Evolutionary conservation across 2,888 invertebrate species (phyloP), one percentile per base, ranked within the genome.

Genomic region (Melolontha melolontha): DNA sequence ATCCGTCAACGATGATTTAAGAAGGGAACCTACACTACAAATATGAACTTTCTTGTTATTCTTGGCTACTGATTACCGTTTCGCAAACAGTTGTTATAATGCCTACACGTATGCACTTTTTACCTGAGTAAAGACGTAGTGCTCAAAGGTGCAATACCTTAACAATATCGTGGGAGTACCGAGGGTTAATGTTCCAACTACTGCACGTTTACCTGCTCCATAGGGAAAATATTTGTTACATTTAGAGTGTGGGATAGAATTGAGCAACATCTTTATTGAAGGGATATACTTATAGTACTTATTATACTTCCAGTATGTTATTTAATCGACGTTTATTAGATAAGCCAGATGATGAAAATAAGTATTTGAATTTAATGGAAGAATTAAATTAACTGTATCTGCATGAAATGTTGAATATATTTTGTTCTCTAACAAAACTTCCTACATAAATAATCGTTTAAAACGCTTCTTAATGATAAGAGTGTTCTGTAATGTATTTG

Each of bases 151-250:
- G 55, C 57, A 66, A 40, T 66, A 50, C 66, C 12, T 29, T 16
- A 14, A 49, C 47, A 57, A 66, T 66, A 57, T 16, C 42, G 54
- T 51, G 39, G 57, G 57, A 66, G 66, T 66, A 66, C 42, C 14
- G 40, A 51, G 51, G 44, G 14, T 47, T 59, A n/a, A 59, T 54
- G 34, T 62, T 44, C n/a, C 49, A 40, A 22, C 22, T 51, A 50
- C n/a, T 22, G 4, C 2, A 11, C 8, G 14, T 41, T 51, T 64
- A 59, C 42, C 59, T 59, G 42, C 59, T 14, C 12, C 44, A 0
- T 8, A 29, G 44, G 27, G n/a, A 29, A 59, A 59, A 47, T 44
- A 59, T 59, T 59, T 59, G 59, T 44, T 44, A 44, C 44, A 47
- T 59, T 41, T 59, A 34, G 8, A 44, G 11, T 14, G 16, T 44